A percentile compares a stretch with the other conserved stretches of the same genome.
Evolutionary conservation across 2,888 invertebrate species (phyloP).

Genomic region (Lacanobia wlatinum): DNA sequence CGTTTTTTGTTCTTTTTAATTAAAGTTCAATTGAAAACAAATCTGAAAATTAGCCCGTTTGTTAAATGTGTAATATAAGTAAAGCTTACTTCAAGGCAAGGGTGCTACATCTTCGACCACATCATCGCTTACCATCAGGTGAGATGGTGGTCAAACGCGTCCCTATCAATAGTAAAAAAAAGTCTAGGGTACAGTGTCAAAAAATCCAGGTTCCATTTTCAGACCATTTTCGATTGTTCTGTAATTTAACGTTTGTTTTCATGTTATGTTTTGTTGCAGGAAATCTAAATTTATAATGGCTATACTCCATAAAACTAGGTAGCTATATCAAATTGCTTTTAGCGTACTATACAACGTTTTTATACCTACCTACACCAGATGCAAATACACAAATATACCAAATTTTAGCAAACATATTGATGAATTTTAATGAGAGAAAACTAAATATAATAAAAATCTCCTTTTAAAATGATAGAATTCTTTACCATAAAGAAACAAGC

Average conservation of each 20-base stretch:
- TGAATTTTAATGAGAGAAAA: constrained; percentile 11
- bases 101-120: too few relatives aligned
- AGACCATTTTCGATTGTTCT: neutral
- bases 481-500: constrained; percentile 35
- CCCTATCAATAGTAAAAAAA: too few relatives aligned
- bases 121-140: too few relatives aligned
- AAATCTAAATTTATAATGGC: neutral
- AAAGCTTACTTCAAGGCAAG: too few relatives aligned
- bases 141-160: too few relatives aligned
- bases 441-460: too few relatives aligned
- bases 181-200: too few relatives aligned
- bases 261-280: neutral
- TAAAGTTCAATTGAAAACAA: neutral
- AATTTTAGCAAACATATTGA: neutral
- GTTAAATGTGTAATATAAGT: too few relatives aligned
- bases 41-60: neutral
- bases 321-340: neutral
- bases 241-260: neutral
- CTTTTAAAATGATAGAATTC: neutral
- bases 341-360: constrained; percentile 27
- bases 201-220: neutral
- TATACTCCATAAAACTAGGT: neutral
- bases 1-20: too few relatives aligned
- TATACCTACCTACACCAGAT: constrained; percentile 37
- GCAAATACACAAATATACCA: neutral